phyloP scores from a whole-genome alignment of 2,797 vertebrate species.

The Fistularia tabacaria region DNA sequence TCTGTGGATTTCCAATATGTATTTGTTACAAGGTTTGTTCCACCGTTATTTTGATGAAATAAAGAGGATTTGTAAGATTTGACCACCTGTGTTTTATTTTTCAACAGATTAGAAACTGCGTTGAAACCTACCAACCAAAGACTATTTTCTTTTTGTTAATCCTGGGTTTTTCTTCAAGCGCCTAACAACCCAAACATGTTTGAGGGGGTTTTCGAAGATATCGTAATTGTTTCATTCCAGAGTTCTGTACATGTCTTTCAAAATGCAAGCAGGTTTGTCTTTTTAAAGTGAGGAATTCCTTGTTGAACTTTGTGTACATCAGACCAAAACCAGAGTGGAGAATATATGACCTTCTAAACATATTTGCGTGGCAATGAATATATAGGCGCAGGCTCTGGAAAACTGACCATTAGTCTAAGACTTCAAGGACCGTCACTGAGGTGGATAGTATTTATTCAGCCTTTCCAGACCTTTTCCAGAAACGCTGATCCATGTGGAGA shows the following conservation, averaged over 20 bases:
- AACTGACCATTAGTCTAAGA: conserved; percentile 35
- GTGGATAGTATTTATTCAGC: conserved; percentile 55
- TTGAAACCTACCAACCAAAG: too few species aligned
- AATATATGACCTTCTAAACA: conserved; percentile 41
- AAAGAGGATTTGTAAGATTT: too few species aligned
- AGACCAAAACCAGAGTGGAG: conserved; percentile 24
- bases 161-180: background rate
- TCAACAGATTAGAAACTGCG: too few species aligned
- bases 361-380: conserved; percentile 47
- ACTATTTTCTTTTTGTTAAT: background rate
- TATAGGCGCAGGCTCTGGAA: conserved; percentile 21
- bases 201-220: background rate
- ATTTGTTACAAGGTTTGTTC: too few species aligned
- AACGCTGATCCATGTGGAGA: conserved; percentile 40
- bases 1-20: background rate
- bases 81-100: too few species aligned
- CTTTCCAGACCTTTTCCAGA: conserved; percentile 50
- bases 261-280: conserved; percentile 8
- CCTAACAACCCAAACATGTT: conserved; percentile 2
- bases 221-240: background rate
- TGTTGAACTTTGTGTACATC: conserved; percentile 34
- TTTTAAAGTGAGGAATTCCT: conserved; percentile 27
- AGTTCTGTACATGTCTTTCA: background rate
- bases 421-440: conserved; percentile 33
- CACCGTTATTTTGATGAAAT: too few species aligned